Evolutionary conservation across 2,888 invertebrate species (phyloP), one percentile per base, ranked within the genome.

Genomic region (Drosophila emarginata): DNA sequence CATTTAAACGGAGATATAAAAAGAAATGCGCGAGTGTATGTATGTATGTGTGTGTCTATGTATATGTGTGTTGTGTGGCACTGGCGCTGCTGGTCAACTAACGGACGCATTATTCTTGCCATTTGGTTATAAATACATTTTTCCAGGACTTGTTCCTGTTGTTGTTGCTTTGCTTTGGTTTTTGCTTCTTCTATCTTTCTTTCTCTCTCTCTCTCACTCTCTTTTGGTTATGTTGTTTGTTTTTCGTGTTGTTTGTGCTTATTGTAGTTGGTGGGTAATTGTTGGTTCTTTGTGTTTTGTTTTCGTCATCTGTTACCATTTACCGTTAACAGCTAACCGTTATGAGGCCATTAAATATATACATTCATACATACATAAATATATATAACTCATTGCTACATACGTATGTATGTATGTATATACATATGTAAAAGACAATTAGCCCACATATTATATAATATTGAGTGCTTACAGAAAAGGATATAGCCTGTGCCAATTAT

Each of bases 71-170:
- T 36, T 11, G 45, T 45, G 9, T 23, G 15, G 15, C 51, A 54
- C 56, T 66, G 66, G 66, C 66, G n/a, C 18, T 58, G 15, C 37
- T 70, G 71, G 71, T 71, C 73, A 70, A 70, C 73, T 59, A 70
- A 72, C 70, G 70, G 59, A 54, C 11, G 54, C 54, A 54, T 50
- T 59, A 52, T 60, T 59, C 56, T 73, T 71, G 73, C 59, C 54
- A 59, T 71, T 71, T 66, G 60, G 59, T 57, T 72, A 72, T 74
- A 72, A 73, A 72, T 73, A 73, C 61, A 66, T 57, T 73, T 40
- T 67, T 57, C 52, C 67, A 61, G 60, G 67, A 57, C 23, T 39
- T 37, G 37, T 37, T 57, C 45, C 45, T 21, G 45, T 36, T 57
- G 37, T 57, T 12, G 36, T 28, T 54, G 54, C 12, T 18, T 54